Conservation (phyloP, 2,113 vertebrate species). For the Menura novaehollandiae region DNA sequence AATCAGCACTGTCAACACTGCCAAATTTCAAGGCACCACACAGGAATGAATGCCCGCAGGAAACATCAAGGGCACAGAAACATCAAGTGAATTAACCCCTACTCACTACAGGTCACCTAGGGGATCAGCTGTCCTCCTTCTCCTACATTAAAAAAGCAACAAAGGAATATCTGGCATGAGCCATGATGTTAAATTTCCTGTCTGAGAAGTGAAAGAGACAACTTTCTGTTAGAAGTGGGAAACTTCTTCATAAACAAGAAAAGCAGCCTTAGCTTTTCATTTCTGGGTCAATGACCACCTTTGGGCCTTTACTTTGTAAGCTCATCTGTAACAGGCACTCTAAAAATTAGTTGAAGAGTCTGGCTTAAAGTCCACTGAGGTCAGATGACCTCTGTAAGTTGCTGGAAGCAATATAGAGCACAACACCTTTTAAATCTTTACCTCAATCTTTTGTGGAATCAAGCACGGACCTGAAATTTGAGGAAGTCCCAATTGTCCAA, state of each 20-base stretch:
- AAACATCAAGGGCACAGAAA: not conserved
- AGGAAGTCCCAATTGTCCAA: constrained; percentile 86
- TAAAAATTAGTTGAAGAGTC: not conserved
- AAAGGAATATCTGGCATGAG: not conserved
- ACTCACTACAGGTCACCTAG: not conserved
- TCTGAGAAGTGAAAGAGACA: not conserved
- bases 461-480: constrained; percentile 61
- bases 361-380: not conserved
- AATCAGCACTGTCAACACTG: not conserved
- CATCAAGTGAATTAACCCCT: not conserved
- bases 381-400: not conserved
- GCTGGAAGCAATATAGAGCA: not conserved
- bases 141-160: not conserved
- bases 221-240: not conserved
- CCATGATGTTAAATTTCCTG: not conserved
- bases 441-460: constrained; percentile 76
- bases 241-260: not conserved
- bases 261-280: not conserved
- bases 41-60: not conserved
- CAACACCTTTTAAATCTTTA: constrained; percentile 44
- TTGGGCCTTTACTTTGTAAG: not conserved
- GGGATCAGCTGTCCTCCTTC: not conserved
- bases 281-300: not conserved
- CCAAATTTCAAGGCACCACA: not conserved
- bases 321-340: not conserved